Evolutionary conservation across 2,888 invertebrate species (phyloP).

Genomic region (Erpobdella octoculata): DNA sequence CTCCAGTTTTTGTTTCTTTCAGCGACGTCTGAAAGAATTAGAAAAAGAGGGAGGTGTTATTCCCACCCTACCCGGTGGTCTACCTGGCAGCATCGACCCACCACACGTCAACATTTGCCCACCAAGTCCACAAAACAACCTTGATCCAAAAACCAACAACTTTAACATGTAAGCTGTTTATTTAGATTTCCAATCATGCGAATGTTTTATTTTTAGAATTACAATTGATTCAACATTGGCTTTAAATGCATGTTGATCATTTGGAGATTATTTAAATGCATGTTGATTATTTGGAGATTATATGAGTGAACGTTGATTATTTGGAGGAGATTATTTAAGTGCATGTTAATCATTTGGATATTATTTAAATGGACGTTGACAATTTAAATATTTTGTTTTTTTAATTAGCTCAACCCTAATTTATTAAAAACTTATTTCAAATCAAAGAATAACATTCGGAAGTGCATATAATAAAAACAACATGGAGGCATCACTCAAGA

Average conservation of each 20-base stretch:
- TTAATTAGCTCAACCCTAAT: too few relatives aligned
- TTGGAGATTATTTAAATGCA: too few relatives aligned
- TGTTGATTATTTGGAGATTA: neutral
- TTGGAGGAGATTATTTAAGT: too few relatives aligned
- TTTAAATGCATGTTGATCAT: too few relatives aligned
- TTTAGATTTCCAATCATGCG: neutral
- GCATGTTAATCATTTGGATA: too few relatives aligned
- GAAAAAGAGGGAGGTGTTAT: constrained; percentile 27
- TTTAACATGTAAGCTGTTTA: constrained; percentile 43
- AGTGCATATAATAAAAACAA: constrained; percentile 26
- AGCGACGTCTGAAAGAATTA: constrained; percentile 27
- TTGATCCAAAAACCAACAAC: constrained; percentile 49
- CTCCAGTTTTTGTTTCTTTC: too few relatives aligned
- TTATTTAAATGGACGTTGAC: too few relatives aligned
- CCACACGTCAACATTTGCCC: constrained; percentile 66
- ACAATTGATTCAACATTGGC: neutral
- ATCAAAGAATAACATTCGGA: constrained; percentile 19
- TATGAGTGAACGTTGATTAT: neutral
- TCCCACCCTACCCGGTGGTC: neutral
- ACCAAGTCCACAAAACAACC: constrained; percentile 53
- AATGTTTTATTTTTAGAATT: neutral
- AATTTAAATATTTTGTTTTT: too few relatives aligned
- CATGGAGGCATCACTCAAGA: constrained; percentile 20
- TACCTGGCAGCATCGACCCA: constrained; percentile 52
- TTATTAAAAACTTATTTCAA: too few relatives aligned